These are phyloP conservation scores for Machimus rusticus DNA, from an alignment of 2,888 invertebrate species.

Conservation along the genomic window DNA sequence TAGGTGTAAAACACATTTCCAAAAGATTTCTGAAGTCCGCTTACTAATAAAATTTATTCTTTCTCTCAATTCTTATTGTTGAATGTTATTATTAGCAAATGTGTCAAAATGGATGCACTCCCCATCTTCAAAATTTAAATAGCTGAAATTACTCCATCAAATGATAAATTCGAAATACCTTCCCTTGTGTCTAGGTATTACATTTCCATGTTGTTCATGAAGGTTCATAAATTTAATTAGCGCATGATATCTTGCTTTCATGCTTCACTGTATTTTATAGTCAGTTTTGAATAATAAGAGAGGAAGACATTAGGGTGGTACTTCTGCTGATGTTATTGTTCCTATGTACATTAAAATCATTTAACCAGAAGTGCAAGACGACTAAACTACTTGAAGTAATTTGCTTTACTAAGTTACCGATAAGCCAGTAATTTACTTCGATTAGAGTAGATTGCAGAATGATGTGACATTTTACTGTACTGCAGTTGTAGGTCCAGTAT, in stretches of 20 bases:
- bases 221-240: conserved; percentile 18
- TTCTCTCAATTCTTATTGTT: no score
- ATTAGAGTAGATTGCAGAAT: conserved; percentile 21
- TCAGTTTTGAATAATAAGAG: neutral
- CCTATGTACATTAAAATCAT: neutral
- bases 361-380: neutral
- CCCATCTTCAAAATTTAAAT: neutral
- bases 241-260: neutral
- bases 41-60: no score
- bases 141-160: neutral
- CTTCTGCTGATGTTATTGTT: neutral
- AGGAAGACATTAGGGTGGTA: neutral
- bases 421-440: conserved; percentile 34
- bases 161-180: neutral
- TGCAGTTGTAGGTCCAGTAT: neutral
- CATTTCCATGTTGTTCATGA: neutral
- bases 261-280: neutral
- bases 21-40: no score
- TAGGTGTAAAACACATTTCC: no score
- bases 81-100: no score
- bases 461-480: conserved; percentile 5
- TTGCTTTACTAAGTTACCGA: neutral
- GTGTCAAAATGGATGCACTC: no score
- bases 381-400: neutral
- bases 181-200: neutral